Evolutionary conservation across 2,888 invertebrate genomes (phyloP).

Genomic region (Agrotis puta): DNA sequence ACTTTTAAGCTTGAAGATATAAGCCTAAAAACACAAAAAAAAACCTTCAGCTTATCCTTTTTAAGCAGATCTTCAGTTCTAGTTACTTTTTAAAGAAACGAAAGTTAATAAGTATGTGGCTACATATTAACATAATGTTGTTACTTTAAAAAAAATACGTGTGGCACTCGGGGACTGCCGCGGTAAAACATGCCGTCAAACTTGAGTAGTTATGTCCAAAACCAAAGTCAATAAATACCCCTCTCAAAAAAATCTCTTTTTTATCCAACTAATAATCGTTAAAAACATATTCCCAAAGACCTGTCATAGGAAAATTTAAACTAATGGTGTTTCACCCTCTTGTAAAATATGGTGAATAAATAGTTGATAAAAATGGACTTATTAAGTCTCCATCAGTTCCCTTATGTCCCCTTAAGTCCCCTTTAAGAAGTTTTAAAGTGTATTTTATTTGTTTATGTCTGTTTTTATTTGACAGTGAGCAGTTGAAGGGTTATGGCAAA

Average conservation of each 20-base stretch:
- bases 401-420: neutral
- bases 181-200: too few species aligned
- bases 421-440: conserved; percentile 42
- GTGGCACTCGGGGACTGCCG: too few species aligned
- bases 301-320: conserved; percentile 76
- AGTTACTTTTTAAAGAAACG: too few species aligned
- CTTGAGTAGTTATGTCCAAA: neutral
- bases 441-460: conserved; percentile 1
- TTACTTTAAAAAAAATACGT: too few species aligned
- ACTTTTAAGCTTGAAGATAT: too few species aligned
- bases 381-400: conserved; percentile 74
- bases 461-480: neutral
- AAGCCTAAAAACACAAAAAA: too few species aligned
- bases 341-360: conserved; percentile 66
- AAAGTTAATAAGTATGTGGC: too few species aligned
- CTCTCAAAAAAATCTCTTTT: conserved; percentile 24
- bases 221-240: conserved; percentile 30
- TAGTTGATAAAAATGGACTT: conserved; percentile 74
- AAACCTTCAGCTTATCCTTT: too few species aligned
- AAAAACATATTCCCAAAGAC: conserved; percentile 57
- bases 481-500: conserved; percentile 4
- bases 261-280: conserved; percentile 35
- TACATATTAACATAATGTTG: too few species aligned
- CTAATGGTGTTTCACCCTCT: conserved; percentile 74
- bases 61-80: too few species aligned